Evolutionary conservation across 2,797 vertebrate genomes (phyloP).

Genomic region (Ataeniobius toweri): DNA sequence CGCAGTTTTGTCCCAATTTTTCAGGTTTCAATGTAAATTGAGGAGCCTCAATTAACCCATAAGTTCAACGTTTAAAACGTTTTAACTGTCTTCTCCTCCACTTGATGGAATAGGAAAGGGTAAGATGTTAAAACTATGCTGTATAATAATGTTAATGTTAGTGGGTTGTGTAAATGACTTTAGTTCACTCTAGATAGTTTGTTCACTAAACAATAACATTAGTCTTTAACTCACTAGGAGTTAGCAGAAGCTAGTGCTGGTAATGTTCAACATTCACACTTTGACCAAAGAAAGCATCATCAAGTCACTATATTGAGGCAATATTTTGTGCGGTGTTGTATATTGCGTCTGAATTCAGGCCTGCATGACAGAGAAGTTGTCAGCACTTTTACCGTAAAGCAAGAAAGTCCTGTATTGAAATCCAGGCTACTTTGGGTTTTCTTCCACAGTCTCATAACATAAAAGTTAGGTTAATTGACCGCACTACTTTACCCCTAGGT

Average conservation of each 20-base stretch:
- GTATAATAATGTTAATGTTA: not conserved
- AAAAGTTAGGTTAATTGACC: not conserved
- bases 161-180: not conserved
- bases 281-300: not conserved
- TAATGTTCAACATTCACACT: slow-evolving; percentile 1
- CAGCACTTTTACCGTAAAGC: not conserved
- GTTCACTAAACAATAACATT: not conserved
- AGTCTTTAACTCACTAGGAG: not conserved
- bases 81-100: not conserved
- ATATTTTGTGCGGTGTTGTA: not conserved
- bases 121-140: not conserved
- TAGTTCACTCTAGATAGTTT: not conserved
- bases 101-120: not conserved
- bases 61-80: not conserved
- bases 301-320: not conserved
- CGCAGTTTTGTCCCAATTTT: too few species aligned
- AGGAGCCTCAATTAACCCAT: too few species aligned
- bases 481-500: not conserved
- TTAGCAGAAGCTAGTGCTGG: not conserved
- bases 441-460: not conserved
- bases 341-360: not conserved
- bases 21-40: too few species aligned
- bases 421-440: not conserved
- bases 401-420: not conserved
- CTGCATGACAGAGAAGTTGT: not conserved